Conservation (phyloP, 2,113 vertebrate species). For the Macquaria ambigua region DNA sequence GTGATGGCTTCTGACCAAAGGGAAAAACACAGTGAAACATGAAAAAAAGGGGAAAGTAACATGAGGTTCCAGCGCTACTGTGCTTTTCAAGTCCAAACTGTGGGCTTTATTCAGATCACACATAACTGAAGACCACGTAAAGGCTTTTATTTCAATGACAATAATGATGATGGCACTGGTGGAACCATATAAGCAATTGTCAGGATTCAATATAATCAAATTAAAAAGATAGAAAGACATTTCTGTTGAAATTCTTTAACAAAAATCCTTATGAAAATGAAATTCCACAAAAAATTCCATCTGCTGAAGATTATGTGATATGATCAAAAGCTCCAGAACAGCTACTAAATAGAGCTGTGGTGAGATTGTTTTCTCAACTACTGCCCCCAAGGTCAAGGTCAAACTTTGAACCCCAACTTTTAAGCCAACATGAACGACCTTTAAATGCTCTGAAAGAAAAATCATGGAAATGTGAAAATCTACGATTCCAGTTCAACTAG, state of each 20-base stretch:
- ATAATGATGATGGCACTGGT: background rate
- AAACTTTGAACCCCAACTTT: background rate
- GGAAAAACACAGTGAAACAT: background rate
- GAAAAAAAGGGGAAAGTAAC: background rate
- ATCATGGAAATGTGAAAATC: background rate
- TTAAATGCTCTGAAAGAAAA: background rate
- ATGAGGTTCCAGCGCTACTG: background rate
- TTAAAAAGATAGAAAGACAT: background rate
- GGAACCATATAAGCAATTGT: background rate
- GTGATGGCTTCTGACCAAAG: background rate
- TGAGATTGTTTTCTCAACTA: background rate
- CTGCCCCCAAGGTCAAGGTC: background rate
- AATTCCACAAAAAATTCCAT: background rate
- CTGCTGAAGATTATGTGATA: background rate
- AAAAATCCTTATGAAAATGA: background rate
- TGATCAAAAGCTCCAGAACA: background rate
- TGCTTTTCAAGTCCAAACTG: conserved; percentile 20
- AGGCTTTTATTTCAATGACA: background rate
- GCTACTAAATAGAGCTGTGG: background rate
- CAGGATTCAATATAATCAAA: background rate
- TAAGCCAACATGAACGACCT: background rate
- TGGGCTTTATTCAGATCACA: background rate
- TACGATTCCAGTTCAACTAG: background rate
- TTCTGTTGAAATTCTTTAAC: background rate
- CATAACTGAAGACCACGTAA: background rate